phyloP scores from a whole-genome alignment of 1,140 invertebrate species.

The Drusus annulatus region DNA sequence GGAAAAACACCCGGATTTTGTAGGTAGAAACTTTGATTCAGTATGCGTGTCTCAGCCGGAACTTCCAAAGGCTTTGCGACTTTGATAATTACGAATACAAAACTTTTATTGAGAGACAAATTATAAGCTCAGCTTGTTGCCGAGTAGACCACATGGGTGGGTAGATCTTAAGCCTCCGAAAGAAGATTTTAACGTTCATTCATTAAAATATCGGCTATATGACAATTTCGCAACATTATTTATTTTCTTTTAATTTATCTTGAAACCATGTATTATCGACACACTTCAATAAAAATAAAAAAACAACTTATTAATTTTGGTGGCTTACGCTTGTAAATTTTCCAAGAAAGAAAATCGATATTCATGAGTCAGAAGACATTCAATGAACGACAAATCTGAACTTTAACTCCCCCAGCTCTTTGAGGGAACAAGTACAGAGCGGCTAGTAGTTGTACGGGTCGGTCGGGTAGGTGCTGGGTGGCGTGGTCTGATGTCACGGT shows the following conservation, averaged over 20 bases:
- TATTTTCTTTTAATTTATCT: no score
- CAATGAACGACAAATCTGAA: constrained; percentile 20
- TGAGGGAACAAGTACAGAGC: no score
- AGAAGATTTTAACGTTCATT: no score
- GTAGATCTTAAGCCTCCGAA: no score
- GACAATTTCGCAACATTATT: no score
- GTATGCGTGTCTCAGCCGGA: constrained; percentile 40
- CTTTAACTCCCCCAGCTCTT: constrained; percentile 11
- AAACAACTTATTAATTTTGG: no score
- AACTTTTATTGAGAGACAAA: constrained; percentile 24
- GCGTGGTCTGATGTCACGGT: constrained; percentile 30
- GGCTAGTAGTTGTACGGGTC: not conserved
- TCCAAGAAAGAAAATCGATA: constrained; percentile 6
- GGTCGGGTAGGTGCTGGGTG: not conserved
- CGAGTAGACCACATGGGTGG: no score
- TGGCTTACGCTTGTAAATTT: not conserved
- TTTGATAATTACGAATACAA: constrained; percentile 25
- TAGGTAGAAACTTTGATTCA: constrained; percentile 36
- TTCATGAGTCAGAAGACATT: constrained; percentile 25
- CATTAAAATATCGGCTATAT: no score
- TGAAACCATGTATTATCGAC: no score
- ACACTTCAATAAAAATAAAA: no score
- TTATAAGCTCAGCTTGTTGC: not conserved
- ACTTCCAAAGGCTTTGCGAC: constrained; percentile 11
- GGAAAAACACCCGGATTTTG: constrained; percentile 52